Conservation (phyloP, 30 jellyfish, hydroid and myxozoan species). For the Aurelia aurita region DNA sequence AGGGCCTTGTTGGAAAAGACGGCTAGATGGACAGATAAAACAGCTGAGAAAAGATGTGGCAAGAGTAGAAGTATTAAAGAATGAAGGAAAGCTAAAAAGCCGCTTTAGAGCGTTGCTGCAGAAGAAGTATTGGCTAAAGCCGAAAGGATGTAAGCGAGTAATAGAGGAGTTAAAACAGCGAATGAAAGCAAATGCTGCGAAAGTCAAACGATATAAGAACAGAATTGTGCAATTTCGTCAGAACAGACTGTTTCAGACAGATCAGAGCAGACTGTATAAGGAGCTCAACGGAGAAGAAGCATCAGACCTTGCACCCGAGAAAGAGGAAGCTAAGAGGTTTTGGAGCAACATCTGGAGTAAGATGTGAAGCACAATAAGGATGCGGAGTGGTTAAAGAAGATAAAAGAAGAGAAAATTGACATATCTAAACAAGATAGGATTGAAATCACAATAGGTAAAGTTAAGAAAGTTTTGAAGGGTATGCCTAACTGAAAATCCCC, state of each 20-base stretch:
- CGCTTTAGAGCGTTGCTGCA: neutral
- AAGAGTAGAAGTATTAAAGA: neutral
- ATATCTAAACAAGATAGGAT: too few relatives aligned
- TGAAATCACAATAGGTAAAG: too few relatives aligned
- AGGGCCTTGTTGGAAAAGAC: neutral
- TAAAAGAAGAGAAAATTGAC: too few relatives aligned
- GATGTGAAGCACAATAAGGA: slow-evolving; percentile 12
- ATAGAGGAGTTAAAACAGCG: slow-evolving; percentile 18
- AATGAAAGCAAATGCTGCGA: neutral
- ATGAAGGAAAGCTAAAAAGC: slow-evolving; percentile 8
- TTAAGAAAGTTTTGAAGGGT: neutral
- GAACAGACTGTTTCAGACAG: slow-evolving; percentile 3
- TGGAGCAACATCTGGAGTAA: slow-evolving; percentile 50
- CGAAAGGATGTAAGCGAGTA: slow-evolving; percentile 13
- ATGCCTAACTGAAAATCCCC: neutral
- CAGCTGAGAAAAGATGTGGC: slow-evolving; percentile 26
- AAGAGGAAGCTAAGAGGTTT: neutral
- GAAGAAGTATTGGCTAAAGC: slow-evolving; percentile 35
- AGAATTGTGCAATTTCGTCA: neutral
- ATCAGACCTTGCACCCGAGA: slow-evolving; percentile 15
- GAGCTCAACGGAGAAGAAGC: slow-evolving; percentile 8
- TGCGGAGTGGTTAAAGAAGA: too few relatives aligned
- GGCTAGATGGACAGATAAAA: slow-evolving; percentile 4
- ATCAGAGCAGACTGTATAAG: slow-evolving; percentile 21
- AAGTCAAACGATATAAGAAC: neutral